phyloP scores from a whole-genome alignment of 2,888 invertebrate species.

The Tenthredo livida region DNA sequence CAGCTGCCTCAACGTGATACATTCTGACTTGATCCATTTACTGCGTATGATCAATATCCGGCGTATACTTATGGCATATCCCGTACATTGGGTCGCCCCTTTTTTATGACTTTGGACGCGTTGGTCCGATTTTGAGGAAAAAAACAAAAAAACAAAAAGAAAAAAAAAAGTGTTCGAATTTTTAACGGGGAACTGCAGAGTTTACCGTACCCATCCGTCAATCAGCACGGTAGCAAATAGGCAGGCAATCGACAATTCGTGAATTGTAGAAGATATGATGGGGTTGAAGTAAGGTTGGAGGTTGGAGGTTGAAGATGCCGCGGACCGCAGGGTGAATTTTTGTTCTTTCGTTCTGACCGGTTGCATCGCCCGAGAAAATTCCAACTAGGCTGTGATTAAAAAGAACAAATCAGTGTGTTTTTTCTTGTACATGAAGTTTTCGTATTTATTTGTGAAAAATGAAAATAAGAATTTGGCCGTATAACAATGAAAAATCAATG shows the following conservation, averaged over 20 bases:
- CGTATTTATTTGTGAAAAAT: conserved; percentile 55
- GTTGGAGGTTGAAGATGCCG: conserved; percentile 47
- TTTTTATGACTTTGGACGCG: conserved; percentile 17
- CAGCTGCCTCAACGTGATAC: conserved; percentile 32
- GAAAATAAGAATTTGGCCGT: conserved; percentile 55
- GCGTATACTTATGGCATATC: conserved; percentile 34
- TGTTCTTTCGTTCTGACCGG: conserved; percentile 42
- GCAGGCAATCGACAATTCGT: conserved; percentile 39
- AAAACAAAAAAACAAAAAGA: background rate
- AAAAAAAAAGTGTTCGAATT: conserved; percentile 2
- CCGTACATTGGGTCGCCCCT: conserved; percentile 26
- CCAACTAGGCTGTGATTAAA: conserved; percentile 91
- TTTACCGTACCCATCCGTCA: conserved; percentile 1
- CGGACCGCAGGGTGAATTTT: conserved; percentile 50
- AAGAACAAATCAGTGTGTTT: conserved; percentile 66
- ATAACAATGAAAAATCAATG: conserved; percentile 42
- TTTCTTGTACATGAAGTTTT: conserved; percentile 47
- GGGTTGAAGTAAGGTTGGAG: background rate
- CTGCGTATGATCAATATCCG: background rate
- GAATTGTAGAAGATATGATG: background rate
- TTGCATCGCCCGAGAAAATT: conserved; percentile 81
- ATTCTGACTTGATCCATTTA: conserved; percentile 30
- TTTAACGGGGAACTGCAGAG: conserved; percentile 30
- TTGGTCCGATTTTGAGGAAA: background rate
- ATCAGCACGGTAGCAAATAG: conserved; percentile 37